Base-by-base conservation (phyloP, 2,113 vertebrate species). In the Gopherus evgoodei region DNA sequence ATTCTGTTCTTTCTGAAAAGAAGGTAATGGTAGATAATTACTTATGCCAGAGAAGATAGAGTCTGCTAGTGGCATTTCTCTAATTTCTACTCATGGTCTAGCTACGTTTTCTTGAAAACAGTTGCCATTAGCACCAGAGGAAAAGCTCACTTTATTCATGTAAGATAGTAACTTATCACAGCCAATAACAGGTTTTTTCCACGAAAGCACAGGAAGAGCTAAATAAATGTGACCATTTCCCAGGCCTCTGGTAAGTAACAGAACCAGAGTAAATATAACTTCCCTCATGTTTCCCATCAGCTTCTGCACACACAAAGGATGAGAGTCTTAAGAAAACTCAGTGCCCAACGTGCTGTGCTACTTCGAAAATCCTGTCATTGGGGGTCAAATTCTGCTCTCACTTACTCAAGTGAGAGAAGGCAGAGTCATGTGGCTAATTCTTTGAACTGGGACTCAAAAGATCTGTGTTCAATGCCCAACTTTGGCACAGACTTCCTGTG, bases 101-200 rank as follows among this genome's bases (percentile, higher is more conserved):
- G 56, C 21, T 49, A 38, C 47, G 17, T 44, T 91, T 52, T 78
- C 53, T 80, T 84, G 72, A 94, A 90, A 96, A 88, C 75, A 82
- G 81, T 88, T 87, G 57, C 53, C 42, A 38, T 25, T 81, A 93
- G 86, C 75, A 93, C 76, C 42, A 92, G 14, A 5, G 35, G 14
- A 93, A 90, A 87, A 52, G 69, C 35, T 91, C 86, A 35, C 90
- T 91, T 95, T 90, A 90, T 92, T 91, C 16, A 82, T 84, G 54
- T 57, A 85, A 83, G 53, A 72, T 81, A 86, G 44, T 90, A 88
- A 81, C 87, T 83, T 94, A 89, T 25, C 85, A 90, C 75, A 95
- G 85, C 72, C 92, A 92, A 82, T 87, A 90, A 85, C 62, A 4
- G 84, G 81, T 89, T 89, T 44, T 47, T 47, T 6, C 17, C 75